Base-by-base conservation (phyloP, 2,113 vertebrate species). In the Polypterus bichir region DNA sequence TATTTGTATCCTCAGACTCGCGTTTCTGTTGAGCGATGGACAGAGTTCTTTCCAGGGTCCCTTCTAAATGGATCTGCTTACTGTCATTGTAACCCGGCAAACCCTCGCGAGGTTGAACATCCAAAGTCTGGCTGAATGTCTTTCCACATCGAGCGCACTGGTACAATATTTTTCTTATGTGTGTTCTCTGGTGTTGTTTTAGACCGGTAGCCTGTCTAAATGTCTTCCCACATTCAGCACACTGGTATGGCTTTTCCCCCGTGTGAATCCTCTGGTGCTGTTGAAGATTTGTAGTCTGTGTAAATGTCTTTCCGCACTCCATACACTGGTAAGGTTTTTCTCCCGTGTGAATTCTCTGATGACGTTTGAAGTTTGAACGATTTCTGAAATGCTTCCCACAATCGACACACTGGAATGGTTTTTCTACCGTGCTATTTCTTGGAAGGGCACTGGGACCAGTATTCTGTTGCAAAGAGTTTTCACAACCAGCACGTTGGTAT, bases 321-420 rank as follows among this genome's bases (percentile, higher is more conserved):
- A 62, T 45, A 60, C 86, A 88, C 45, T 68, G 73, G 62, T 76
- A 86, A 1, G 86, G 86, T 58, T 77, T 77, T 64, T 86, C 86
- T 10, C 83, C 86, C 0, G 84, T 84, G 46, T 88, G 86, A 55
- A 82, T 64, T 47, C 83, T 81, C 45, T 77, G 73, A 69, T 88
- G 86, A 59, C 84, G 77, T 47, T 83, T n/a, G 5, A 81, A 83
- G 56, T 82, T 79, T n/a, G 83, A 86, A 47, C 71, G 64, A 51
- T 83, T 83, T 59, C 76, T 79, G 62, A 79, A 85, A 0, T 53
- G 62, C 0, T 80, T 79, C 8, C 69, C 65, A 44, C 86, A 88
- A 62, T 69, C 73, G 7, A 73, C 68, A 59, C 86, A 88, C 45
- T 78, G 78, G 5, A 81, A 49, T 3, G 76, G 11, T 1, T 57